phyloP scores from a whole-genome alignment of 2,113 vertebrate species.

The Mobula birostris region DNA sequence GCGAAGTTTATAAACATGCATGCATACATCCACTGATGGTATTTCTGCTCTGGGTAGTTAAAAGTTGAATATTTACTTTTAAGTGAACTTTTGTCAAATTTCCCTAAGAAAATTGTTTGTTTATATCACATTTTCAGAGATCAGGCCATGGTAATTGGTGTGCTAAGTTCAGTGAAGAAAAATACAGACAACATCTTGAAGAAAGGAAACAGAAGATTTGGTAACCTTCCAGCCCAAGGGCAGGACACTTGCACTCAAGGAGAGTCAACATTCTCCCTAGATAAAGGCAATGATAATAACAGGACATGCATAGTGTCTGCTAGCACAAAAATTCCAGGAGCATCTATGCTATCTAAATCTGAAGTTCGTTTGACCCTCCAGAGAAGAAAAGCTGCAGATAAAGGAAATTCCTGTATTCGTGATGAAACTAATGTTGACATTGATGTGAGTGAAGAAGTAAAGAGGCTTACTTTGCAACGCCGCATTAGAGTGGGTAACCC shows the following conservation, averaged over 20 bases:
- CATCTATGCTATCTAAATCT: constrained; percentile 41
- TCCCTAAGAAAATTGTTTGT: constrained; percentile 50
- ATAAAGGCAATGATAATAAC: constrained; percentile 57
- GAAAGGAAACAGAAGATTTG: constrained; percentile 32
- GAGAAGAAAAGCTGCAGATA: constrained; percentile 58
- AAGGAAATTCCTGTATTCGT: constrained; percentile 43
- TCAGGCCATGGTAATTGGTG: background rate
- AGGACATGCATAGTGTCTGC: constrained; percentile 70
- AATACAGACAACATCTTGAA: background rate
- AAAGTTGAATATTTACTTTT: background rate
- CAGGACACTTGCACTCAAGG: constrained; percentile 43
- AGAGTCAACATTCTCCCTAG: constrained; percentile 39
- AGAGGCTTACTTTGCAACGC: constrained; percentile 57
- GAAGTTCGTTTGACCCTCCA: constrained; percentile 58
- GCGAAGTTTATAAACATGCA: constrained; percentile 40
- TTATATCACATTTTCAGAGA: constrained; percentile 38
- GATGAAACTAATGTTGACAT: constrained; percentile 41
- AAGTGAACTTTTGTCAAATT: background rate
- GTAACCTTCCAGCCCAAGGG: constrained; percentile 35
- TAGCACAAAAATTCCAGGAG: constrained; percentile 46
- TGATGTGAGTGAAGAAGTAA: constrained; percentile 49
- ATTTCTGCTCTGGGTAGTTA: background rate
- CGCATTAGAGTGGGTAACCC: constrained; percentile 48
- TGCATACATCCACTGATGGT: constrained; percentile 21
- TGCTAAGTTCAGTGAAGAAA: constrained; percentile 35